These are phyloP conservation scores for Dorcus hopei DNA, from an alignment of 2,888 invertebrate species.

Conservation along the genomic window DNA sequence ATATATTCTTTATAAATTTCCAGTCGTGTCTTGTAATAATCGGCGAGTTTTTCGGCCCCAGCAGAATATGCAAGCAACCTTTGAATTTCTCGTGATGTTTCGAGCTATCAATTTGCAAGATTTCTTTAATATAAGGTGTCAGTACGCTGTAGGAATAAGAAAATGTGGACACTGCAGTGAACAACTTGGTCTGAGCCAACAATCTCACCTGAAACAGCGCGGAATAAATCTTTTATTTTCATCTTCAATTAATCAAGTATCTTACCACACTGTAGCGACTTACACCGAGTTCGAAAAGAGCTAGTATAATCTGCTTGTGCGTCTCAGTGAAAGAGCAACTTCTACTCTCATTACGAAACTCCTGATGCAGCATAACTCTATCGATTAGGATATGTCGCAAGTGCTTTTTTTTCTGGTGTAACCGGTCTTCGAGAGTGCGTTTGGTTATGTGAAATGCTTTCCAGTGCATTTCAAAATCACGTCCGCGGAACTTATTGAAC, in stretches of 20 bases:
- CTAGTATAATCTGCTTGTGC: constrained; percentile 59
- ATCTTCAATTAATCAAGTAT: constrained; percentile 3
- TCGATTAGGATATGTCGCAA: constrained; percentile 64
- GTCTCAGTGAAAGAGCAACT: constrained; percentile 56
- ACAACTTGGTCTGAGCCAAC: constrained; percentile 65
- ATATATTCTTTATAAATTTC: constrained; percentile 66
- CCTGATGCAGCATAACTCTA: constrained; percentile 64
- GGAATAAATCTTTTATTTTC: constrained; percentile 2
- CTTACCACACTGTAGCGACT: constrained; percentile 66
- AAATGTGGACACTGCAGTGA: constrained; percentile 61
- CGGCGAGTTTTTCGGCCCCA: constrained; percentile 64
- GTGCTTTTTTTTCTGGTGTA: constrained; percentile 60
- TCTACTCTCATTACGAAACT: constrained; percentile 51
- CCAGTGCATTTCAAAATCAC: constrained; percentile 62
- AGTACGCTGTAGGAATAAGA: constrained; percentile 69
- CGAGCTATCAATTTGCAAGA: constrained; percentile 60
- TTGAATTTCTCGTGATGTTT: constrained; percentile 68
- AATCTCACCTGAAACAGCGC: constrained; percentile 55
- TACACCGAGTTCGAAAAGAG: constrained; percentile 61
- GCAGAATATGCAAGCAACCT: constrained; percentile 74
- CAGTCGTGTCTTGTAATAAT: constrained; percentile 73
- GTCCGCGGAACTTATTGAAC: constrained; percentile 54
- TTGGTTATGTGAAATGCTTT: constrained; percentile 65
- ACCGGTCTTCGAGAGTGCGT: constrained; percentile 60
- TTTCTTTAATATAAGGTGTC: constrained; percentile 59